Base-by-base conservation (phyloP, 2,113 vertebrate genomes). In the Amia ocellicauda region DNA sequence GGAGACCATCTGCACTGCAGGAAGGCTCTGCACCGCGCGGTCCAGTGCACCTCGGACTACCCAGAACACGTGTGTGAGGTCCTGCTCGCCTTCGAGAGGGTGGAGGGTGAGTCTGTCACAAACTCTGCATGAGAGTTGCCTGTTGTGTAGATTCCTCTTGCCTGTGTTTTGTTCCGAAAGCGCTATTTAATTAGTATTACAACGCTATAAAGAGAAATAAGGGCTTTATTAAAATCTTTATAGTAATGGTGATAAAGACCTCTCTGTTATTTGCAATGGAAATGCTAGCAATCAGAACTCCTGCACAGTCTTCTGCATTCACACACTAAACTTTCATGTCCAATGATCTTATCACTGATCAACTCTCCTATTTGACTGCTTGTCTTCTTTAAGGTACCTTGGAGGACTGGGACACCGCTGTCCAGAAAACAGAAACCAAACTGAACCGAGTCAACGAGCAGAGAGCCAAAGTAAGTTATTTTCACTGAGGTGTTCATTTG, bases 31-130 rank as follows among this genome's bases (percentile, higher is more conserved):
- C 95, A 97, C 70, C 82, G 97, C 51, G 97, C 97, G 0, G 95
- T 99, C 28, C 96, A 98, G 82, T 97, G 93, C 78, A 97, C 95
- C 0, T 91, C 91, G 0, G 97, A 99, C 83, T 99, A 98, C 57
- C 96, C 97, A 0, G 95, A 99, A 77, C 97, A 98, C 0, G 95
- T 98, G 69, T 97, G 94, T 3, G 96, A 98, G 60, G 95, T 98
- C 74, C 75, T 99, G 81, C 93, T 98, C 60, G 90, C 86, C 0
- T 92, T 98, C n/a, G 96, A 98, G 82, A 90, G 95, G 66, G 91
- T 93, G 24, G 96, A 99, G 87, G 97, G 97, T 97, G 62, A 76
- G 85, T 62, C 7, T 40, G 22, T 17, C 16, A 4, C 3, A 16
- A 47, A 14, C n/a, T 1, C 3, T 47, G 43, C 43, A 47, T 4